Percentiles rank a stretch among this genome's conserved stretches.
These are phyloP conservation scores for Aradophagus sp. DNA, from an alignment of 1,140 invertebrate genomes.

Conservation along the genomic window DNA sequence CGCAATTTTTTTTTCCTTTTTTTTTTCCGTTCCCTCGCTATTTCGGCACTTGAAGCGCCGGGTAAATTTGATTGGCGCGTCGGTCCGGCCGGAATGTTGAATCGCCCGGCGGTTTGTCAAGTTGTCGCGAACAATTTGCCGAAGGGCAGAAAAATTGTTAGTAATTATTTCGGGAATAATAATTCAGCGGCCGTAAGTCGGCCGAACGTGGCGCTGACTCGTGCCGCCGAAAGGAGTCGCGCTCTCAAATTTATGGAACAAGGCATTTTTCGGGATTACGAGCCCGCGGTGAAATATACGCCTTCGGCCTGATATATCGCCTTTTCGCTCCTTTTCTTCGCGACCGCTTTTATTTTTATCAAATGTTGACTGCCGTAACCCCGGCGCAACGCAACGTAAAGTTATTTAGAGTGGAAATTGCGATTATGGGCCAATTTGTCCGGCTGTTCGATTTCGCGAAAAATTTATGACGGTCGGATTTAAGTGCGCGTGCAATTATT, in stretches of 20 bases:
- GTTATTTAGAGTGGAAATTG: no score
- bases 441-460: no score
- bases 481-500: no score
- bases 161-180: slow-evolving; percentile 44
- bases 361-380: no score
- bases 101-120: slow-evolving; percentile 36
- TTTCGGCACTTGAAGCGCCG: slow-evolving; percentile 2
- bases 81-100: slow-evolving; percentile 34
- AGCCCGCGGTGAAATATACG: slow-evolving; percentile 5
- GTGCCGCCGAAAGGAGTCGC: slow-evolving; percentile 29
- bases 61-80: slow-evolving; percentile 32
- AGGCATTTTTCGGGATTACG: slow-evolving; percentile 12
- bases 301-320: slow-evolving; percentile 11
- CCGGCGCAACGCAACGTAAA: no score
- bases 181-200: slow-evolving; percentile 27
- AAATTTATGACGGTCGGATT: no score
- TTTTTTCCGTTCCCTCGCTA: not conserved
- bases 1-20: no score
- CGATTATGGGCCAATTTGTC: no score
- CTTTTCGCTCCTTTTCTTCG: slow-evolving; percentile 7
- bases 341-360: no score
- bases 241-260: slow-evolving; percentile 34
- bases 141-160: slow-evolving; percentile 38
- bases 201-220: slow-evolving; percentile 14
- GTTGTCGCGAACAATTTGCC: slow-evolving; percentile 42